These are phyloP conservation scores for Scleropages formosus DNA, from an alignment of 2,797 vertebrate genomes.

Conservation along the genomic window DNA sequence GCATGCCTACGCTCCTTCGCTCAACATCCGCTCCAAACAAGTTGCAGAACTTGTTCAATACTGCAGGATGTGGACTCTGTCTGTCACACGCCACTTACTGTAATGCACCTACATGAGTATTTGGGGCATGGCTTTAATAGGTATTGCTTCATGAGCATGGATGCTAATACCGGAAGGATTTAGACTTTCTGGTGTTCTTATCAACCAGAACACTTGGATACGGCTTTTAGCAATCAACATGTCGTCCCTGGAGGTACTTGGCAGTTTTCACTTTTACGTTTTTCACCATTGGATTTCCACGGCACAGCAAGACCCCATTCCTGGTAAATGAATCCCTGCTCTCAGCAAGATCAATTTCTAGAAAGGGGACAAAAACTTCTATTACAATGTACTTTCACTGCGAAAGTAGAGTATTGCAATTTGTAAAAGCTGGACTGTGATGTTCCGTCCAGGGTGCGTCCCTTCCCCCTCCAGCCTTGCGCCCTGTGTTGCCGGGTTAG, in stretches of 20 bases:
- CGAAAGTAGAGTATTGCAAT: not conserved
- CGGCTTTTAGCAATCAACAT: slow-evolving; percentile 53
- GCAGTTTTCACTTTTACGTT: slow-evolving; percentile 52
- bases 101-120: slow-evolving; percentile 36
- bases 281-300: slow-evolving; percentile 39
- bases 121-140: slow-evolving; percentile 53
- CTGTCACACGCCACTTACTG: not conserved
- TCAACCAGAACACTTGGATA: slow-evolving; percentile 52
- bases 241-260: slow-evolving; percentile 44
- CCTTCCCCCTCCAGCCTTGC: no score
- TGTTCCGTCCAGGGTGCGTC: not conserved
- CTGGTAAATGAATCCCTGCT: slow-evolving; percentile 35
- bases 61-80: not conserved
- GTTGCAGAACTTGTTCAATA: not conserved
- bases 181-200: slow-evolving; percentile 58
- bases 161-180: slow-evolving; percentile 66
- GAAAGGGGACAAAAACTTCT: slow-evolving; percentile 37
- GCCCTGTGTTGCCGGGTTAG: no score
- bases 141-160: slow-evolving; percentile 53
- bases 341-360: slow-evolving; percentile 32
- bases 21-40: not conserved
- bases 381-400: slow-evolving; percentile 37
- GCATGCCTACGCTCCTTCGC: not conserved
- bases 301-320: slow-evolving; percentile 30
- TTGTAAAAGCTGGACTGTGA: not conserved